A percentile compares a stretch with the other conserved stretches of the same genome.
Conservation (phyloP, 2,797 vertebrate species). For the Prionace glauca region DNA sequence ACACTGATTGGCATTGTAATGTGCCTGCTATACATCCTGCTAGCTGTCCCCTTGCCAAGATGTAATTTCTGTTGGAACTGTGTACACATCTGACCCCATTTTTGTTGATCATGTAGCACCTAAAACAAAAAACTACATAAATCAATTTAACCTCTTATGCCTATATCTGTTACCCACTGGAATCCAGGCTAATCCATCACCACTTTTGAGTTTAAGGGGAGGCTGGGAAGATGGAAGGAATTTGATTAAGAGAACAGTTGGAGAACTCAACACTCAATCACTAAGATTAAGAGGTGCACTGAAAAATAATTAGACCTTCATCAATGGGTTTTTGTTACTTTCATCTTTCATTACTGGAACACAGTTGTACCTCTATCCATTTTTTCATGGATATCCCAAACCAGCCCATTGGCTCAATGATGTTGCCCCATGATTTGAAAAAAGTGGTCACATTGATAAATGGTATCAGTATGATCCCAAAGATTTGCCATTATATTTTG, state of each 20-base stretch:
- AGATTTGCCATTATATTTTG: background rate
- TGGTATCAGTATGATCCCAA: background rate
- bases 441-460: background rate
- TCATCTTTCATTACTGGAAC: background rate
- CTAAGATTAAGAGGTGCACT: background rate
- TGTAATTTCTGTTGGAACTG: no score
- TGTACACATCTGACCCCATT: no score
- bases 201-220: background rate
- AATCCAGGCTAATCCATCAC: background rate
- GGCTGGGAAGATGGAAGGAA: background rate
- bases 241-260: background rate
- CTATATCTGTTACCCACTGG: background rate
- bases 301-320: background rate
- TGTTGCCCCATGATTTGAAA: background rate
- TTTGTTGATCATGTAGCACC: no score
- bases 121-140: no score
- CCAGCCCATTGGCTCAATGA: background rate
- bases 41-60: no score
- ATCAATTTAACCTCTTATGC: no score
- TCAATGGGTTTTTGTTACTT: background rate
- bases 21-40: no score
- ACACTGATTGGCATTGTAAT: no score
- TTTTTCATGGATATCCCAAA: background rate
- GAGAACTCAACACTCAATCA: background rate
- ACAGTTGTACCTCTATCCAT: background rate